Conservation (phyloP, 2,113 vertebrate species). For the Spheniscus mendiculus region DNA sequence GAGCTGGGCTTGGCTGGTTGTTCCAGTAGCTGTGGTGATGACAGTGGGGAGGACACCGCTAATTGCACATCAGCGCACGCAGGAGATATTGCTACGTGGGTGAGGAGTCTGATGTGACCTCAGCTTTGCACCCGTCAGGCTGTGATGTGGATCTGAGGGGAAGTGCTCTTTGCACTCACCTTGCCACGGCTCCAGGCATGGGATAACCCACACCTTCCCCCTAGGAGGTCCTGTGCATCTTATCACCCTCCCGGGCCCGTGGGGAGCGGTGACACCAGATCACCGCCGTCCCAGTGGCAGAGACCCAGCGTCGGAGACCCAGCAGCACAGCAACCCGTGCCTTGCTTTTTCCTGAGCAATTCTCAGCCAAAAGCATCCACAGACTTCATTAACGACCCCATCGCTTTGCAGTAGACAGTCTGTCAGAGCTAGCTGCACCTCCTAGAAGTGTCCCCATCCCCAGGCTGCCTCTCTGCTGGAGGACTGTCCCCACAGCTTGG, state of each 20-base stretch:
- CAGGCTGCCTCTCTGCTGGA: not conserved
- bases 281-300: not conserved
- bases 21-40: not conserved
- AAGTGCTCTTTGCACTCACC: not conserved
- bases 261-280: not conserved
- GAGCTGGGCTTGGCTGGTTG: not conserved
- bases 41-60: not conserved
- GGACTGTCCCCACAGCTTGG: not conserved
- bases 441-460: not conserved
- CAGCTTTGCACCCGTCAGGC: not conserved
- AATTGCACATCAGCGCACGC: not conserved
- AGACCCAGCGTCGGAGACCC: not conserved
- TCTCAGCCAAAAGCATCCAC: not conserved
- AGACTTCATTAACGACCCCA: fast-evolving
- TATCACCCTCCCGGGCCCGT: not conserved
- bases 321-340: fast-evolving
- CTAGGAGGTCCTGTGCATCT: fast-evolving
- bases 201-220: not conserved
- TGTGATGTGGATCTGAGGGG: not conserved
- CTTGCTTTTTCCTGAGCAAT: not conserved
- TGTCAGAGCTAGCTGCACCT: not conserved
- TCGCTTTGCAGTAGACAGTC: fast-evolving
- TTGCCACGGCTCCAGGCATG: not conserved
- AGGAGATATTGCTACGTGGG: not conserved
- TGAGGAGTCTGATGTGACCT: not conserved